These are phyloP conservation scores for Tryphoninae sp. DNA, from an alignment of 2,888 invertebrate species.

Conservation along the genomic window DNA sequence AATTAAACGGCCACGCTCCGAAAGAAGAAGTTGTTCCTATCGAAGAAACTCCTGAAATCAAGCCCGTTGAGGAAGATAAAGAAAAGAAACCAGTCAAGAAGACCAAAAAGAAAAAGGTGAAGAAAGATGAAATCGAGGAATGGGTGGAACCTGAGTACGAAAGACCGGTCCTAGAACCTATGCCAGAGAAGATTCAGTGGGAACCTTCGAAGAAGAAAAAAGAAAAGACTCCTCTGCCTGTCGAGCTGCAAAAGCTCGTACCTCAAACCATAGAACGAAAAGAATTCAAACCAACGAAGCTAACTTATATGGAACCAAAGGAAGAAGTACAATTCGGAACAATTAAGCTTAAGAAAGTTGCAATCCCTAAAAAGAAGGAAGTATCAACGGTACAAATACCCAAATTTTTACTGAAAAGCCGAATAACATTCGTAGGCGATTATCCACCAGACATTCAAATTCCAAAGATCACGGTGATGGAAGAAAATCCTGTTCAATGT, in stretches of 20 bases:
- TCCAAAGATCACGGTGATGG: constrained; percentile 82
- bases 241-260: constrained; percentile 71
- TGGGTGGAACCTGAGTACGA: constrained; percentile 79
- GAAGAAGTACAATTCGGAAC: constrained; percentile 85
- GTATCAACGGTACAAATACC: constrained; percentile 82
- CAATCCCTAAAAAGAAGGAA: constrained; percentile 82
- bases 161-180: constrained; percentile 78
- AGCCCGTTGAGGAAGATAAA: constrained; percentile 62
- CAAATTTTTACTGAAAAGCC: constrained; percentile 87
- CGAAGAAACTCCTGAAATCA: constrained; percentile 59
- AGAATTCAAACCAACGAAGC: constrained; percentile 84
- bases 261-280: constrained; percentile 85
- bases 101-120: constrained; percentile 67
- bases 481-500: constrained; percentile 83
- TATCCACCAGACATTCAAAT: constrained; percentile 85
- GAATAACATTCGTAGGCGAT: constrained; percentile 85
- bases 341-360: constrained; percentile 86
- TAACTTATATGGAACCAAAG: constrained; percentile 84
- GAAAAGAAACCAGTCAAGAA: constrained; percentile 68
- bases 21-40: constrained; percentile 46
- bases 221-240: constrained; percentile 67
- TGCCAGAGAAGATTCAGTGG: constrained; percentile 79
- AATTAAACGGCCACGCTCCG: constrained; percentile 64
- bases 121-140: constrained; percentile 71
- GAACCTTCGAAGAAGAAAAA: constrained; percentile 76